phyloP scores from a whole-genome alignment of 2,113 vertebrate genomes.

The Gallinago media region DNA sequence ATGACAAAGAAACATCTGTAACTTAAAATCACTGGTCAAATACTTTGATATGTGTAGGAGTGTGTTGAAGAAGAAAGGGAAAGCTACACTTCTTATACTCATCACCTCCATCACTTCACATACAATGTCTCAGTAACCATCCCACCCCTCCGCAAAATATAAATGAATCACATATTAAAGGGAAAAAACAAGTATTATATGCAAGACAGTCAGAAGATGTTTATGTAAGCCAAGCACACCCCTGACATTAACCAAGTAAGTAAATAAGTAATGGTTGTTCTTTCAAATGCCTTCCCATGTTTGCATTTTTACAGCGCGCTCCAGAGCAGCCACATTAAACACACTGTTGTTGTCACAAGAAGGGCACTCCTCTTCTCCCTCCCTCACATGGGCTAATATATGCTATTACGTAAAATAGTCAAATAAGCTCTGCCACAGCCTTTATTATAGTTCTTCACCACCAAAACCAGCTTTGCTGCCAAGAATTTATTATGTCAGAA shows the following conservation, averaged over 20 bases:
- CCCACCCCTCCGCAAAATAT: not conserved
- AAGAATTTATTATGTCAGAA: slow-evolving; percentile 9
- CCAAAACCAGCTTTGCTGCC: not conserved
- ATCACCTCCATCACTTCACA: not conserved
- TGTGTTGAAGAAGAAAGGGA: slow-evolving; percentile 12
- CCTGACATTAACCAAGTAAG: slow-evolving; percentile 9
- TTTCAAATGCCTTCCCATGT: not conserved
- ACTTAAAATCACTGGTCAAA: slow-evolving; percentile 51
- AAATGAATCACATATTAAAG: slow-evolving; percentile 15
- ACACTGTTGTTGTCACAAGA: not conserved
- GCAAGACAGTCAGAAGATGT: not conserved
- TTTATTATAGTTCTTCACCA: not conserved
- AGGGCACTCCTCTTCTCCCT: not conserved
- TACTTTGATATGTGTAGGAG: slow-evolving; percentile 37
- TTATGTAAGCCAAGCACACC: not conserved
- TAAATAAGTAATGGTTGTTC: slow-evolving; percentile 27
- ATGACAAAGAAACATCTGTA: slow-evolving; percentile 62
- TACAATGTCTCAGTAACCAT: not conserved
- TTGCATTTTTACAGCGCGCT: not conserved
- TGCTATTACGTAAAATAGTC: not conserved
- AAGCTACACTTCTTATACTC: not conserved
- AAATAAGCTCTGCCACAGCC: not conserved
- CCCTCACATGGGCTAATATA: not conserved
- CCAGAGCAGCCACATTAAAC: not conserved
- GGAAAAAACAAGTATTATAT: not conserved